phyloP scores from a whole-genome alignment of 2,797 vertebrate species.

The Kryptolebias ocellatus region DNA sequence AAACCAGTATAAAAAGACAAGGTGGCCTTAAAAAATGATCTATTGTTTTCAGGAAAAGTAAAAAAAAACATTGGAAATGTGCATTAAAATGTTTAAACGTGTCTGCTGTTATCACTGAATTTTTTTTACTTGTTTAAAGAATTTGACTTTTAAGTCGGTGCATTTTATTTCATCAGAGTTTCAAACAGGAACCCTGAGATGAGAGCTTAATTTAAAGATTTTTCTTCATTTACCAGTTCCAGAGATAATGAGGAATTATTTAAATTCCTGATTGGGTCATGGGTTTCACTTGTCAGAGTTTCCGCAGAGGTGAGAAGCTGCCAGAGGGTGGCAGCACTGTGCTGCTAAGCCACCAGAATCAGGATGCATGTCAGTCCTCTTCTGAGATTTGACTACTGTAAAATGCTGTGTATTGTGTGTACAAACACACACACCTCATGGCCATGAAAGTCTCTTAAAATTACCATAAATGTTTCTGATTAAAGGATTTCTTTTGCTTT shows the following conservation, averaged over 20 bases:
- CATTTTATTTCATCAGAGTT: too few relatives aligned
- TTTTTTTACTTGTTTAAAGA: too few relatives aligned
- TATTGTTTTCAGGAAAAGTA: too few relatives aligned
- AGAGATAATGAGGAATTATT: not conserved
- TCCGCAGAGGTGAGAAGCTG: conserved; percentile 27
- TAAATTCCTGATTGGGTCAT: not conserved
- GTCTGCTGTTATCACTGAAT: too few relatives aligned
- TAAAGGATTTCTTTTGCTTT: too few relatives aligned
- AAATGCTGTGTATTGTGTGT: not conserved
- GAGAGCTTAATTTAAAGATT: not conserved
- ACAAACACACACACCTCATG: not conserved
- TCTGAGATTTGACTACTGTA: conserved; percentile 1
- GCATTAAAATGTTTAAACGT: too few relatives aligned
- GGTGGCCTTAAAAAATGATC: too few relatives aligned
- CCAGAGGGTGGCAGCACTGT: conserved; percentile 73
- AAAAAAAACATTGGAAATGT: too few relatives aligned
- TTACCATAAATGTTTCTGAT: not conserved
- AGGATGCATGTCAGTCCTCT: not conserved
- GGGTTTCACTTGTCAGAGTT: not conserved
- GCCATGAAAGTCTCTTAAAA: not conserved
- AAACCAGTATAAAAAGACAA: too few relatives aligned
- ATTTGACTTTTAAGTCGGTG: too few relatives aligned
- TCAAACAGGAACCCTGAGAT: not conserved
- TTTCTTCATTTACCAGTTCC: not conserved
- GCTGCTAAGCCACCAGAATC: conserved; percentile 36